These are phyloP conservation scores for Tachystola acroxantha DNA, from an alignment of 2,888 invertebrate genomes.

Conservation along the genomic window DNA sequence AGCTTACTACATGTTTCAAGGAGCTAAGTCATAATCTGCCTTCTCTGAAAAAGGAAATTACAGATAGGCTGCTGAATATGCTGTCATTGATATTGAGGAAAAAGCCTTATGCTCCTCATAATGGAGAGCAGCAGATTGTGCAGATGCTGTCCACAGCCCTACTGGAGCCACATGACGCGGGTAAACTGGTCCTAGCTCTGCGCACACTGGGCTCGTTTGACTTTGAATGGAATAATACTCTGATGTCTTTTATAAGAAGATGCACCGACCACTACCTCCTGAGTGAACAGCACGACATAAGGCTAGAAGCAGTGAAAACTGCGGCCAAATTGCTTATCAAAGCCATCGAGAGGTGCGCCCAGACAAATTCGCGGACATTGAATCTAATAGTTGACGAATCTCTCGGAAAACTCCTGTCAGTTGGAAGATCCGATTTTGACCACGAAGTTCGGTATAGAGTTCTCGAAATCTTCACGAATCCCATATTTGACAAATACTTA, in stretches of 20 bases:
- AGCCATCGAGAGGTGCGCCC: constrained; percentile 83
- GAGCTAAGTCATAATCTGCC: constrained; percentile 95
- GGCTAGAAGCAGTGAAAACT: constrained; percentile 94
- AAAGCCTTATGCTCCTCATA: constrained; percentile 83
- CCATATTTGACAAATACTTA: constrained; percentile 92
- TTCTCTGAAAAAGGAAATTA: constrained; percentile 92
- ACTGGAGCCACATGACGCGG: constrained; percentile 83
- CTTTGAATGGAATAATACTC: constrained; percentile 92
- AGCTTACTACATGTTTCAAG: constrained; percentile 93
- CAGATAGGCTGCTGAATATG: constrained; percentile 94
- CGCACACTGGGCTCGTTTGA: constrained; percentile 94
- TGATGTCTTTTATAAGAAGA: constrained; percentile 94
- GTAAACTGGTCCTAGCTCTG: constrained; percentile 93
- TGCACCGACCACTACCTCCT: constrained; percentile 95
- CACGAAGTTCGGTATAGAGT: constrained; percentile 95
- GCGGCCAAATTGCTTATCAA: constrained; percentile 92
- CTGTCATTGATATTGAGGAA: constrained; percentile 94
- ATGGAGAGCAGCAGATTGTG: constrained; percentile 67
- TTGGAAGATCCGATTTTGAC: constrained; percentile 97
- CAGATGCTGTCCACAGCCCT: constrained; percentile 57
- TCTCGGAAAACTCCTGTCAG: constrained; percentile 91
- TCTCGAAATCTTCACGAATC: constrained; percentile 92
- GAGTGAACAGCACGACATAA: constrained; percentile 93
- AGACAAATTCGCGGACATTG: constrained; percentile 88
- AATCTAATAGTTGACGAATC: constrained; percentile 95